Conservation (phyloP, 2,113 vertebrate genomes). For the Microcebus jonahi region DNA sequence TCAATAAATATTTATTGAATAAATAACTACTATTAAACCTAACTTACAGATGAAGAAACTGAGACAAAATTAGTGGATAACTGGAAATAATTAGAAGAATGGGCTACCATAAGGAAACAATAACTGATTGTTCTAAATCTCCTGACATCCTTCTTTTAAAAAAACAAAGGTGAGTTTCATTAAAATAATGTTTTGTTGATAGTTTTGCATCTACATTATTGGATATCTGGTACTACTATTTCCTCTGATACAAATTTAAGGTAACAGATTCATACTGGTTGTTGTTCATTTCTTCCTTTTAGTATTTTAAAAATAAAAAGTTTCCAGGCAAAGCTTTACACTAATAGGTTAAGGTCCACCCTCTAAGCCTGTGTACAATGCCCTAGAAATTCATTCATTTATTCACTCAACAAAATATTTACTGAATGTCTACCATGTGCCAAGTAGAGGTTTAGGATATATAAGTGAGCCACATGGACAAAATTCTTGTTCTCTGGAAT, state of each 20-base stretch:
- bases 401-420: background rate
- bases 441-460: background rate
- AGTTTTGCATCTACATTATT: background rate
- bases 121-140: background rate
- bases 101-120: background rate
- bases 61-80: background rate
- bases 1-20: background rate
- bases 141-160: background rate
- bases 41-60: background rate
- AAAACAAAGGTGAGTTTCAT: background rate
- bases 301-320: constrained; percentile 27
- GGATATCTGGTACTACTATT: background rate
- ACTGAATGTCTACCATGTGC: background rate
- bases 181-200: background rate
- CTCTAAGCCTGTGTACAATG: background rate
- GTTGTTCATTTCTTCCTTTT: background rate
- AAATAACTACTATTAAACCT: background rate
- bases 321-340: background rate
- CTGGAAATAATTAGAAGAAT: background rate
- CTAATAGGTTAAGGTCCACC: background rate
- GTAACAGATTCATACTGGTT: constrained; percentile 28
- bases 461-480: background rate
- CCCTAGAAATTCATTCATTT: constrained; percentile 17
- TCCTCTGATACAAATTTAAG: background rate
- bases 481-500: background rate